Base-by-base conservation (phyloP, 2,797 vertebrate species). In the Sebastes wilsoni region DNA sequence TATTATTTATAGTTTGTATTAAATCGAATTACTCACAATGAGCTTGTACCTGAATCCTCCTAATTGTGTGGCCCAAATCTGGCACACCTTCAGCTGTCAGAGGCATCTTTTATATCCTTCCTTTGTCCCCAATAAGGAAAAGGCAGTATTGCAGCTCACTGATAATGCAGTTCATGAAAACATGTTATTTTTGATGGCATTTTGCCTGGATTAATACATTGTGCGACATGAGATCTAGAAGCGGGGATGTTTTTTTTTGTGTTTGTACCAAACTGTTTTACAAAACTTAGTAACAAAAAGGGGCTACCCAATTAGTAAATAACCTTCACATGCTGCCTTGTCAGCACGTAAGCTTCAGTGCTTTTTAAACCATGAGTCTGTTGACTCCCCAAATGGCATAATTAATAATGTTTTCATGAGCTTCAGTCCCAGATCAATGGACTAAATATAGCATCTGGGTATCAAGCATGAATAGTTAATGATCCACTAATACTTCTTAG, bases 401-500 rank as follows among this genome's bases (percentile, higher is more conserved):
- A 64, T 76, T 68, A 34, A 61, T 69, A 34, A 69, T 75, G 16
- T 58, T 77, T 79, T 49, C 23, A 49, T 49, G 22, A 68, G 46
- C 30, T 27, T 70, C 3, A 10, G 49, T 68, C 32, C 12, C 54
- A 66, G 59, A 75, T 78, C 23, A 79, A 3, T 64, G 18, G 30
- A 62, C 54, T 56, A 65, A 77, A 68, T 56, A 42, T 55, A 71
- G 32, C 12, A 25, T 68, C 18, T 80, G 23, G 30, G 58, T 52
- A 38, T 74, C 22, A 49, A 22, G 10, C 27, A 62, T 69, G 30
- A 81, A 72, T 74, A 65, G 9, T 73, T 76, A 36, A 76, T 72
- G 10, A 59, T 54, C 30, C 13, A 52, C 28, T 11, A n/a, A 54
- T 27, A 55, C 3, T 11, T 62, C 34, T 61, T 25, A 46, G 18